phyloP scores from a whole-genome alignment of 2,888 invertebrate genomes.

The Eilema sororculum region DNA sequence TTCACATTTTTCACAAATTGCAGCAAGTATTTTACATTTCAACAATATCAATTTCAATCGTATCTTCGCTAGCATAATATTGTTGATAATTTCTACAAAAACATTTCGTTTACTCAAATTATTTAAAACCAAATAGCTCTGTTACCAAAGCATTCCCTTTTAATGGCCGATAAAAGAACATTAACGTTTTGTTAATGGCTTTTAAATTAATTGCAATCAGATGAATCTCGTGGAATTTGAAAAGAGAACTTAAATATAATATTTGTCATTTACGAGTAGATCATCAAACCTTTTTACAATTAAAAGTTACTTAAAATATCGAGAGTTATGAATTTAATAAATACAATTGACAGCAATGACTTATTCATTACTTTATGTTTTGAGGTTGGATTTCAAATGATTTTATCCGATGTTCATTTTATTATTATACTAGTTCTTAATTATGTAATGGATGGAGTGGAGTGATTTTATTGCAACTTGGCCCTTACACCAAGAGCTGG shows the following conservation, averaged over 20 bases:
- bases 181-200: slow-evolving; percentile 43
- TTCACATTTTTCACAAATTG: no score
- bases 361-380: no score
- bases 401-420: no score
- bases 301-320: background rate
- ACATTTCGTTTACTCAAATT: background rate
- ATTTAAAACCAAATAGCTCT: slow-evolving; percentile 22
- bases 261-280: background rate
- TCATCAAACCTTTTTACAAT: background rate
- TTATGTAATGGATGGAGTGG: no score
- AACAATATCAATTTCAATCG: background rate
- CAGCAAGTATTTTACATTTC: background rate
- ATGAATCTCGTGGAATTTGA: slow-evolving; percentile 17
- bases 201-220: slow-evolving; percentile 35
- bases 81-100: background rate
- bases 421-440: no score
- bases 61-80: background rate
- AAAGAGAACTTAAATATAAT: slow-evolving; percentile 2
- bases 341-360: background rate
- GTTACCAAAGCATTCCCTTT: slow-evolving; percentile 26
- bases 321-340: background rate
- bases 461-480: no score
- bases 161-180: slow-evolving; percentile 41
- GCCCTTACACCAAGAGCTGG: no score
- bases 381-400: no score